Base-by-base conservation (phyloP, 2,888 invertebrate genomes). In the Sepiola atlantica region DNA sequence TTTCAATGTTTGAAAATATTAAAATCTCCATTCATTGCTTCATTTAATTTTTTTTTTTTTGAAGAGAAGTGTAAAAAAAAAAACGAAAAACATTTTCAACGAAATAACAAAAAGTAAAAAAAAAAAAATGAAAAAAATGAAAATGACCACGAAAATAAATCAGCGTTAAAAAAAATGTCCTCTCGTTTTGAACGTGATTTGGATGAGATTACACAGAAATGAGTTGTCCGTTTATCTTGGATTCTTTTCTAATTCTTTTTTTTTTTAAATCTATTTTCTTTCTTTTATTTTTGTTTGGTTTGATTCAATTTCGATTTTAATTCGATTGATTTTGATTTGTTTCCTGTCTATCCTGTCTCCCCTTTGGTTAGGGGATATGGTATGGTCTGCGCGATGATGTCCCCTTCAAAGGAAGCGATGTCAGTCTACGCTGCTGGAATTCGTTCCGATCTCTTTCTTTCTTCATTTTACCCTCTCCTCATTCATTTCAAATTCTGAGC, bases 271-370 rank as follows among this genome's bases (percentile, higher is more conserved):
- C 8, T 6, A 0, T n/a, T 16, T 18, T 77, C 32, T 10, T n/a
- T 16, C 16, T 77, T 77, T 32, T n/a, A n/a, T 32, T 77, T 32
- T 16, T 77, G 16, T 32, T 77, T 32, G 77, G 32, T 77, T n/a
- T 77, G n/a, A 77, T 77, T 77, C n/a, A 77, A 77, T 77, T 77
- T 77, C 32, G 12, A n/a, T 77, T 77, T 32, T 77, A 77, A 77
- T 77, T 77, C 32, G 77, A 77, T 77, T 77, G 77, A 18, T 77
- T 77, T 77, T 77, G 77, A n/a, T 77, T 77, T 77, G 77, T 77
- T 77, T 77, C 77, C n/a, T n/a, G 77, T 32, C n/a, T 16, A n/a
- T n/a, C 0, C 16, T n/a, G n/a, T 20, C 20, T 32, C 16, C 14
- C 77, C 1, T 77, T 16, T 16, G n/a, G n/a, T 16, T 14, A 12